phyloP scores from a whole-genome alignment of 2,797 vertebrate species.

The Leptatherina wallacei region DNA sequence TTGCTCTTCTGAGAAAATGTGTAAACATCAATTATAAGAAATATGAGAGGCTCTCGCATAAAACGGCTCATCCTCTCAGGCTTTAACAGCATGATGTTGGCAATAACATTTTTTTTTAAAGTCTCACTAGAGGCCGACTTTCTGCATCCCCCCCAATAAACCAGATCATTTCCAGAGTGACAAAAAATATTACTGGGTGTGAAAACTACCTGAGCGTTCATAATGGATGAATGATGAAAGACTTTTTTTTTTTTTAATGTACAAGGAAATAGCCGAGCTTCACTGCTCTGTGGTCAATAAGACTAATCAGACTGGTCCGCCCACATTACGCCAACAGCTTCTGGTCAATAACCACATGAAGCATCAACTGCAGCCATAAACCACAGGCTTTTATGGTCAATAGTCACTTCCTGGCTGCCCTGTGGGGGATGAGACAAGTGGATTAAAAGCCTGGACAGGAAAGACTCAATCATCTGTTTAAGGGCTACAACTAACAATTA shows the following conservation, averaged over 20 bases:
- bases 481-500: not conserved
- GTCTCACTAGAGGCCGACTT: constrained; percentile 13
- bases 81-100: constrained; percentile 15
- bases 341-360: constrained; percentile 55
- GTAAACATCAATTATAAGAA: constrained; percentile 73
- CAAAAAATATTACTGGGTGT: not conserved
- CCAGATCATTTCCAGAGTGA: constrained; percentile 15
- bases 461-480: constrained; percentile 7
- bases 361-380: constrained; percentile 57
- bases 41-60: constrained; percentile 53
- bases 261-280: constrained; percentile 33
- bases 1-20: constrained; percentile 65
- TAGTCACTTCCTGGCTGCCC: constrained; percentile 19
- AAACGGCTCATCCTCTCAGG: constrained; percentile 13
- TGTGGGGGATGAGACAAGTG: not conserved
- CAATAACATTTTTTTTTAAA: constrained; percentile 18
- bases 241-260: not conserved
- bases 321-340: constrained; percentile 57
- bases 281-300: constrained; percentile 49
- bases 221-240: not conserved
- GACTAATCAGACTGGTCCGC: constrained; percentile 53
- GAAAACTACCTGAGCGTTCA: constrained; percentile 18
- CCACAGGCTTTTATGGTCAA: constrained; percentile 37
- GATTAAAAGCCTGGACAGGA: constrained; percentile 15
- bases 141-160: constrained; percentile 20